Evolutionary conservation across 2,888 invertebrate species (phyloP).

Genomic region (Thera britannica): DNA sequence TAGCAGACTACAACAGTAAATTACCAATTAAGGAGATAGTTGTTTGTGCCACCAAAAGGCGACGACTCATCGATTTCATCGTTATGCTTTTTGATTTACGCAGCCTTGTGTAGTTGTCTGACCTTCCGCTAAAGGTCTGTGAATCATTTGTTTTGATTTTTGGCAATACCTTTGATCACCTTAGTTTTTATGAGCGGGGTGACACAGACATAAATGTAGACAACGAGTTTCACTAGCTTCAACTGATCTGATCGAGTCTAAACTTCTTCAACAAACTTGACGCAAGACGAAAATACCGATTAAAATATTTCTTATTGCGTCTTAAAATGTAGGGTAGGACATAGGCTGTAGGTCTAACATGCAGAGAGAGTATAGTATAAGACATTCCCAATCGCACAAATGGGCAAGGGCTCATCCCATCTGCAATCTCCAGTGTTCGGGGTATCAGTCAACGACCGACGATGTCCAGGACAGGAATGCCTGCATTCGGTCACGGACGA

Average conservation of each 20-base stretch:
- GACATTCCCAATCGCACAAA: background rate
- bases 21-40: background rate
- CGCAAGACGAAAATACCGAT: background rate
- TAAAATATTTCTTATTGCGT: background rate
- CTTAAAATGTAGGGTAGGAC: too few species aligned
- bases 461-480: constrained; percentile 49
- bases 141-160: constrained; percentile 7
- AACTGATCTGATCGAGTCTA: too few species aligned
- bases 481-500: constrained; percentile 40
- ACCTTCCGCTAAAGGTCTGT: constrained; percentile 4
- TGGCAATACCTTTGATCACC: background rate
- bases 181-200: background rate
- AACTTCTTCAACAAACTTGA: background rate
- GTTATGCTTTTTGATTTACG: constrained; percentile 4
- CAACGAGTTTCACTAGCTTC: background rate
- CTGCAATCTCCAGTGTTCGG: constrained; percentile 37
- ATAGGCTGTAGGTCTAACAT: too few species aligned
- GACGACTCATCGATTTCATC: constrained; percentile 1
- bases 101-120: constrained; percentile 3
- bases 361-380: background rate
- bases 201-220: background rate
- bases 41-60: background rate
- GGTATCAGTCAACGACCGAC: constrained; percentile 71
- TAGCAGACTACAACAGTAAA: background rate
- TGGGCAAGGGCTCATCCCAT: background rate